phyloP scores from a whole-genome alignment of 2,797 vertebrate genomes.

The Acanthurus lineatus region DNA sequence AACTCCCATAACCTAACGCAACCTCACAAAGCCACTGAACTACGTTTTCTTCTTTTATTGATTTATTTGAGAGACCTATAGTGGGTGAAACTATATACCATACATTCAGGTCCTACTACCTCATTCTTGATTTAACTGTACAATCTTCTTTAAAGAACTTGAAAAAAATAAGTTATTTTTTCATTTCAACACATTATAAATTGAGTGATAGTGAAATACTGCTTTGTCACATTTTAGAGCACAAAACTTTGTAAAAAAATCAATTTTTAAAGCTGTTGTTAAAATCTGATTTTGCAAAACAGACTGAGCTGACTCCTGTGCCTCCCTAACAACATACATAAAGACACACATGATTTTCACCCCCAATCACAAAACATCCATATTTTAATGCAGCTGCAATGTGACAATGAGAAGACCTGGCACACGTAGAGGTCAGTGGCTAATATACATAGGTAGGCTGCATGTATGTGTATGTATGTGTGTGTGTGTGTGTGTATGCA shows the following conservation, averaged over 20 bases:
- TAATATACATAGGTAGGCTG: conserved; percentile 65
- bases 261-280: no score
- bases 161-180: not conserved
- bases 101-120: not conserved
- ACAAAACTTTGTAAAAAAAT: not conserved
- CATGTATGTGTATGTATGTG: conserved; percentile 47
- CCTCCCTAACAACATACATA: conserved; percentile 10
- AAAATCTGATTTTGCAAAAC: not conserved
- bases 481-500: conserved; percentile 42
- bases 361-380: conserved; percentile 70
- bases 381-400: conserved; percentile 63
- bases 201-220: not conserved
- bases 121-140: not conserved
- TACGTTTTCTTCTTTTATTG: no score
- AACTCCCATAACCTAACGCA: no score
- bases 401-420: conserved; percentile 69
- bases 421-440: conserved; percentile 75
- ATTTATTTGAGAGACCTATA: no score
- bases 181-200: not conserved
- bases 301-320: not conserved
- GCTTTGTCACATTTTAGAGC: not conserved
- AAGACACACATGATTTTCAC: conserved; percentile 27
- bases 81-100: no score
- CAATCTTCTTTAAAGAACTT: not conserved
- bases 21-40: no score